Percentiles rank a stretch among this genome's conserved stretches.
Conservation (phyloP, 2,113 vertebrate genomes). For the Azemiops feae region DNA sequence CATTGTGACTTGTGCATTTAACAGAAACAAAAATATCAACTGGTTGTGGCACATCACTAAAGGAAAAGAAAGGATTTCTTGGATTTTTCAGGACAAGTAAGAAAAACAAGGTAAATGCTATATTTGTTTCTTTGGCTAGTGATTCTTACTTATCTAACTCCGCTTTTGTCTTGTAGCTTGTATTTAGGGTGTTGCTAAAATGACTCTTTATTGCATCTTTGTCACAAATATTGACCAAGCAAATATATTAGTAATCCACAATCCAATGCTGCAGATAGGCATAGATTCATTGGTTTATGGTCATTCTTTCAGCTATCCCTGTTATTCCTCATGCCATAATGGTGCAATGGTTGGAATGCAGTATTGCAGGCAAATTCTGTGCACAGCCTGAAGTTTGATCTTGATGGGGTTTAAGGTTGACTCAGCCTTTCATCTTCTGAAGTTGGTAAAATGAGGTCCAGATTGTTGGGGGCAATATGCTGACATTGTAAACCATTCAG, state of each 20-base stretch:
- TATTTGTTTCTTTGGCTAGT: background rate
- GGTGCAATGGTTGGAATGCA: no score
- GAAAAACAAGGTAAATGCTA: conserved; percentile 81
- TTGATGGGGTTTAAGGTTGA: no score
- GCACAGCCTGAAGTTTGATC: no score
- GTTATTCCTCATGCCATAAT: no score
- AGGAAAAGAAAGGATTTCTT: conserved; percentile 82
- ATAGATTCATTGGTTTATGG: background rate
- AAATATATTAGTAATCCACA: background rate
- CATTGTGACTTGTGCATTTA: conserved; percentile 17
- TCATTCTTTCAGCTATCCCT: background rate
- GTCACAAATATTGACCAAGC: background rate
- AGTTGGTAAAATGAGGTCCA: no score
- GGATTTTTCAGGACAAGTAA: conserved; percentile 84
- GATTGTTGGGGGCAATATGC: no score
- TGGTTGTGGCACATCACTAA: conserved; percentile 74
- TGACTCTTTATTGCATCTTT: background rate
- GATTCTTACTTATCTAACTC: background rate
- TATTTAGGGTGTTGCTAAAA: background rate
- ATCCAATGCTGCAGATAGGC: background rate
- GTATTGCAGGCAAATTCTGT: no score
- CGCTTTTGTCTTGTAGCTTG: background rate
- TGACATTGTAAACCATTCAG: no score
- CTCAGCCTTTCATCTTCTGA: no score
- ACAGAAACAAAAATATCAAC: conserved; percentile 78